Evolutionary conservation across 2,797 vertebrate genomes (phyloP), one percentile per base, ranked within the genome.

Genomic region (Helostoma temminkii): DNA sequence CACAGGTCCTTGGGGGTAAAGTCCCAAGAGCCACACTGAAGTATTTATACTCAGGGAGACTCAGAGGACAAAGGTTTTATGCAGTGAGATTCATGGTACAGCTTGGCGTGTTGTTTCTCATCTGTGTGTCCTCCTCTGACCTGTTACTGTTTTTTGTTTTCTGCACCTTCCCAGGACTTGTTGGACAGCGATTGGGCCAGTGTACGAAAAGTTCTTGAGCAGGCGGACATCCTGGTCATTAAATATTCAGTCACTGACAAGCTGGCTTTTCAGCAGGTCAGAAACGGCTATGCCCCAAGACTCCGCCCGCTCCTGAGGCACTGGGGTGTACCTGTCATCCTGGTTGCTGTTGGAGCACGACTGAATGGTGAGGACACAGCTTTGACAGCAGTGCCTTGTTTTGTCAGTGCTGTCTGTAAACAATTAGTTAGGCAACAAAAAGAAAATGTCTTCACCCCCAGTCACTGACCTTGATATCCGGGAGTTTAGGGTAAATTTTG

Each of bases 211-310:
- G 95, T 97, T 45, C 90, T 98, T 21, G 95, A 96, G 78, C 93
- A 95, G 73, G 97, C 96, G 0, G 97, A 99, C 93, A 96, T 98
- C 73, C 91, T 99, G 84, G 95, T 99, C 86, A 96, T 98, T 81
- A 99, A 98, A 87, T 99, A 98, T 81, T 96, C 95, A 0, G 96
- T 99, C 74, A 98, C 96, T 9, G 96, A 98, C 92, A 98, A 97
- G 91, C 81, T 95, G 86, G 95, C 95, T 12, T 99, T 98, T 90
- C 96, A 98, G 78, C 96, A 97, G 86, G 90, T 99, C 66, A 95
- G 95, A 78, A 96, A 98, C 4, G 95, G 90, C 83, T 97, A 97
- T 37, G 93, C 95, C 48, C 96, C 96, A 0, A 93, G 96, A 88
- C 95, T 99, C 60, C 96, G 97, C 80, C 96, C 96, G 21, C 93